Percentiles rank a stretch among this genome's conserved stretches.
Evolutionary conservation across 1,140 invertebrate species (phyloP).

Genomic region (Paraescarpia echinospica): DNA sequence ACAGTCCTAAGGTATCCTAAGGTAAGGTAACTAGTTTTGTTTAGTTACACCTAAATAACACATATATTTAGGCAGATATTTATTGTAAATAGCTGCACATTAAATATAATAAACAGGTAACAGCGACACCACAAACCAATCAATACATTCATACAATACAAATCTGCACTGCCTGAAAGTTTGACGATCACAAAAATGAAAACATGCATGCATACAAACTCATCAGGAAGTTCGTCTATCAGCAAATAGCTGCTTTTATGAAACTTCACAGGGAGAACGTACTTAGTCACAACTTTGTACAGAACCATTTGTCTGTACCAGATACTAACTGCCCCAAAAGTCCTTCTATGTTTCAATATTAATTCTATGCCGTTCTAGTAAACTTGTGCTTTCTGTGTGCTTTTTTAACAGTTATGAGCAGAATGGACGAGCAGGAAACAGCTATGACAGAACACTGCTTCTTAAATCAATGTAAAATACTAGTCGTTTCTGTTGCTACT

Average conservation of each 20-base stretch:
- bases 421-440: background rate
- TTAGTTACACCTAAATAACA: background rate
- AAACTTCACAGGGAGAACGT: background rate
- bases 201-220: background rate
- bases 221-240: background rate
- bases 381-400: background rate
- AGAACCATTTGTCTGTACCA: too few relatives aligned
- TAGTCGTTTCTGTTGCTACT: slow-evolving; percentile 58
- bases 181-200: background rate
- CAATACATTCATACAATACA: background rate
- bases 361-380: background rate
- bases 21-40: too few relatives aligned
- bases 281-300: background rate
- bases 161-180: background rate
- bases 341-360: background rate
- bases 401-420: background rate
- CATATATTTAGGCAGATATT: background rate
- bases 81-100: background rate
- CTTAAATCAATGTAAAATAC: background rate
- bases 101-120: background rate
- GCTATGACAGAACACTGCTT: background rate
- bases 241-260: too few relatives aligned
- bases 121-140: background rate
- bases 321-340: background rate
- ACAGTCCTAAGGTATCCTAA: too few relatives aligned